Conservation (phyloP, 1,140 invertebrate species). For the Conopomorpha cramerella region DNA sequence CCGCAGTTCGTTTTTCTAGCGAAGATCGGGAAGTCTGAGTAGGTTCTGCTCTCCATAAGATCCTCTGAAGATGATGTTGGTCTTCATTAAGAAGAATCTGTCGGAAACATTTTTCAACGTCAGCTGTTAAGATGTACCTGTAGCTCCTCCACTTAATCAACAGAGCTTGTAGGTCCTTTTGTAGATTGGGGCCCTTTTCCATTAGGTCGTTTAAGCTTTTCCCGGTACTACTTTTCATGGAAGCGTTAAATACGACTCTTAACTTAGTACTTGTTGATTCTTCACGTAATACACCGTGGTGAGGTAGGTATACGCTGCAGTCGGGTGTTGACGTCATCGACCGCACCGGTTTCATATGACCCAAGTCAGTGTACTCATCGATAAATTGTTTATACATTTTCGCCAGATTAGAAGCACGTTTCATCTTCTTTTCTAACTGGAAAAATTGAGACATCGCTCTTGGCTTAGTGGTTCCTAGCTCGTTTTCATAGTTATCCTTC, state of each 20-base stretch:
- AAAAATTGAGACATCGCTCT: background rate
- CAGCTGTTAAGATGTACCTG: background rate
- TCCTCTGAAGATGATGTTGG: background rate
- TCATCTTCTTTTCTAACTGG: background rate
- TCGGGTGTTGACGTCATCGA: background rate
- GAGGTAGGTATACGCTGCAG: slow-evolving; percentile 1
- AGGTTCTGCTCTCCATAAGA: slow-evolving; percentile 1
- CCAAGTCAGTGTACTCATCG: background rate
- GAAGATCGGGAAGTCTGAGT: too few species aligned
- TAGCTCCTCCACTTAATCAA: slow-evolving; percentile 1
- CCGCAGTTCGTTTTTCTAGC: too few species aligned
- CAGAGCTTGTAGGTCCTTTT: slow-evolving; percentile 1
- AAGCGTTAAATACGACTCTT: slow-evolving; percentile 1
- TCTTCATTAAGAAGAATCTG: background rate
- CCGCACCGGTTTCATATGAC: slow-evolving; percentile 2
- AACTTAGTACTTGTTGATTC: background rate
- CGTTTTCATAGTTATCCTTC: background rate
- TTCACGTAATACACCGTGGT: background rate
- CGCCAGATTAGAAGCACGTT: background rate
- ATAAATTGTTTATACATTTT: slow-evolving; percentile 1
- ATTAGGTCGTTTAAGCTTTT: slow-evolving; percentile 2
- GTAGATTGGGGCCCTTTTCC: slow-evolving; percentile 2
- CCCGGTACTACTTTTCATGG: background rate
- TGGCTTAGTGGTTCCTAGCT: background rate
- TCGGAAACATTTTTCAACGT: slow-evolving; percentile 2